These are phyloP conservation scores for Orius insidiosus DNA, from an alignment of 1,140 invertebrate species.

Conservation along the genomic window DNA sequence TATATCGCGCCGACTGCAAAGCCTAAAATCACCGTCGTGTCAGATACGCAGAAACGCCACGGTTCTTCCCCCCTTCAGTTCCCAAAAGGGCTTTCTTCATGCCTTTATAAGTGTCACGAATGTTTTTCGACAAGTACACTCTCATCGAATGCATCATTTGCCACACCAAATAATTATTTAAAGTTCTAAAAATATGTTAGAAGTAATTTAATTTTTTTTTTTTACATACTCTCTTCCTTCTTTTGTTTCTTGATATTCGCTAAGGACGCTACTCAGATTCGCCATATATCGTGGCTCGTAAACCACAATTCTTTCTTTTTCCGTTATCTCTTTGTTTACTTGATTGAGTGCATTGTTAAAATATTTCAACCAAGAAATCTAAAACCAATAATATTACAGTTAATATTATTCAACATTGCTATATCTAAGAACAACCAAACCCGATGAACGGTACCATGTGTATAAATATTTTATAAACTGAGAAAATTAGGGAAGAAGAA, in stretches of 20 bases:
- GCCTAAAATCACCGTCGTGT: conserved; percentile 82
- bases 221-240: conserved; percentile 61
- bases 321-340: conserved; percentile 41
- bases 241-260: conserved; percentile 44
- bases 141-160: conserved; percentile 70
- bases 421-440: no score
- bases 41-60: conserved; percentile 85
- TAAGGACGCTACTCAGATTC: conserved; percentile 54
- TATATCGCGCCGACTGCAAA: conserved; percentile 95
- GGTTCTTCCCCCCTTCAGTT: conserved; percentile 60
- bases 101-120: conserved; percentile 79
- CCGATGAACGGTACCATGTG: no score
- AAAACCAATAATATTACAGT: conserved; percentile 21
- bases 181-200: conserved; percentile 43
- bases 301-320: conserved; percentile 58
- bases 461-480: no score
- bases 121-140: conserved; percentile 70
- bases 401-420: no score
- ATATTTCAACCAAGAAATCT: conserved; percentile 69
- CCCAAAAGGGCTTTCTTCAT: conserved; percentile 74
- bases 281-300: conserved; percentile 71
- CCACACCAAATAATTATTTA: conserved; percentile 91
- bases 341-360: conserved; percentile 63
- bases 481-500: no score
- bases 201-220: conserved; percentile 21